phyloP scores from a whole-genome alignment of 2,888 invertebrate species.

The Trichogramma evanescens region DNA sequence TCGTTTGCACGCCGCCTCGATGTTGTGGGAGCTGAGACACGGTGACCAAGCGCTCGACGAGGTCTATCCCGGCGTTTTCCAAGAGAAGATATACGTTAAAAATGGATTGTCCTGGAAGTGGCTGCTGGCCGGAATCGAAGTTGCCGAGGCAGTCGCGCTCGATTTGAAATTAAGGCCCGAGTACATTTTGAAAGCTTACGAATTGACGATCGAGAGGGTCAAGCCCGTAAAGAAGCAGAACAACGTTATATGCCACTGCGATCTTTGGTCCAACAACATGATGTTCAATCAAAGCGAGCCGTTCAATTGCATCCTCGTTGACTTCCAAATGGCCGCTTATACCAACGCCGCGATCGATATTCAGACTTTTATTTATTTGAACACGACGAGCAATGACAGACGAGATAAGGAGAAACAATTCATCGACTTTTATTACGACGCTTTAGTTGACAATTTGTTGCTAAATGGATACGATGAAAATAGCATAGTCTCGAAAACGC shows the following conservation, averaged over 20 bases:
- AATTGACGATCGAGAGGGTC: neutral
- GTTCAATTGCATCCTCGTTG: conserved; percentile 1
- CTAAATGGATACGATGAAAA: neutral
- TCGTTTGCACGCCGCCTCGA: conserved; percentile 32
- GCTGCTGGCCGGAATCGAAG: conserved; percentile 1
- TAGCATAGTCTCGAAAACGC: neutral
- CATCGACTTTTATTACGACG: conserved; percentile 2
- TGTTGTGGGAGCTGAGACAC: conserved; percentile 28
- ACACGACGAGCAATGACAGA: neutral
- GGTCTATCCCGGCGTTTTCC: neutral
- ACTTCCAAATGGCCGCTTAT: conserved; percentile 6
- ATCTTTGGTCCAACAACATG: conserved; percentile 15
- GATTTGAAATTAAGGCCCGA: neutral
- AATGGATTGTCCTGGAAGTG: neutral
- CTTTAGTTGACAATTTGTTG: neutral
- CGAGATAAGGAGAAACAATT: neutral
- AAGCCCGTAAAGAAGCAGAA: neutral
- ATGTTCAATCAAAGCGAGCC: conserved; percentile 2
- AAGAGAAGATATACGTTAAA: neutral
- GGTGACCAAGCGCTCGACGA: neutral
- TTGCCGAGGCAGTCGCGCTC: neutral
- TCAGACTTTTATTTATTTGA: neutral
- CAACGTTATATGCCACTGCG: conserved; percentile 8
- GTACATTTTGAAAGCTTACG: neutral
- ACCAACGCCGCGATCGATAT: neutral